phyloP scores from a whole-genome alignment of 2,113 vertebrate genomes.

The Motacilla alba region DNA sequence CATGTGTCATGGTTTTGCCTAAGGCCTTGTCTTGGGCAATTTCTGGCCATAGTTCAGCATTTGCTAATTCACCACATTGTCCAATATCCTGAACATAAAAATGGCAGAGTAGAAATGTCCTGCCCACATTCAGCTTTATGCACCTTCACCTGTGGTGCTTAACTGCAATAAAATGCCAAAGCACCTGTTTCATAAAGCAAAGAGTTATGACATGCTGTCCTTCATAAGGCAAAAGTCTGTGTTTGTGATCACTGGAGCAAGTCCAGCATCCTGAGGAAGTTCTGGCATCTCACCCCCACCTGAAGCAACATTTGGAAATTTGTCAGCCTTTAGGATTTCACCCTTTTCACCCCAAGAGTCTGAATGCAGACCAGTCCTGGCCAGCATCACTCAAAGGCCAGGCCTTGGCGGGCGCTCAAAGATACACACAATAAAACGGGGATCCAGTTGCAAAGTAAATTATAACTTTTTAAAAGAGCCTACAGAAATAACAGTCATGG shows the following conservation, averaged over 20 bases:
- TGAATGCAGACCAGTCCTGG: neutral
- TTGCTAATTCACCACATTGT: neutral
- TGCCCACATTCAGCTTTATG: neutral
- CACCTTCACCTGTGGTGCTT: neutral
- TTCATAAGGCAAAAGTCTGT: neutral
- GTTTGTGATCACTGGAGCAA: constrained; percentile 16
- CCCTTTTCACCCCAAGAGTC: neutral
- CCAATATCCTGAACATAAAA: neutral
- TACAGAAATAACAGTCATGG: neutral
- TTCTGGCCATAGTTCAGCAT: neutral
- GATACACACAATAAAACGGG: neutral
- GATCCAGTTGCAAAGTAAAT: constrained; percentile 24
- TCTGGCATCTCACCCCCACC: constrained; percentile 16
- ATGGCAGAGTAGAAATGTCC: neutral
- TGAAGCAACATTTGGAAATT: constrained; percentile 31
- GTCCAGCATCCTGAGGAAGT: constrained; percentile 17
- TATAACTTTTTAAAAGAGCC: neutral
- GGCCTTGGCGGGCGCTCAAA: neutral
- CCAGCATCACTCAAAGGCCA: neutral
- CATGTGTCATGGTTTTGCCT: neutral
- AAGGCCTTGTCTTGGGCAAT: neutral
- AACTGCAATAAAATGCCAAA: neutral
- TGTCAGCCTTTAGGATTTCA: neutral
- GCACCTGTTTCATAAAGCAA: constrained; percentile 6
- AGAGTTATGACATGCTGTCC: neutral